Evolutionary conservation across 2,797 vertebrate genomes (phyloP).

Genomic region (Falco berigora): DNA sequence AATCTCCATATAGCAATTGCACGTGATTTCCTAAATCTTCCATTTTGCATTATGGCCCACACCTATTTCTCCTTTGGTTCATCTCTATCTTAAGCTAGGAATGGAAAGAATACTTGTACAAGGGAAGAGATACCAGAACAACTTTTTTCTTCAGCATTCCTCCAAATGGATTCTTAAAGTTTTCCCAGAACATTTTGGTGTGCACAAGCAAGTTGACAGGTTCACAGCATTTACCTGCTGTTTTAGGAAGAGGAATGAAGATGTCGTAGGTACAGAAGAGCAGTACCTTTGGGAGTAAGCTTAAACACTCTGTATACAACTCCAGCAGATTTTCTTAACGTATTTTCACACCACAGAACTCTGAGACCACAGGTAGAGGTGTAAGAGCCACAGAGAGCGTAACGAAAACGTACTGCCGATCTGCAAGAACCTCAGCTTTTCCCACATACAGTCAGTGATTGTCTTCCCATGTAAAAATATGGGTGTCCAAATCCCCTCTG

Average conservation of each 20-base stretch:
- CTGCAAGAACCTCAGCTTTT: not conserved
- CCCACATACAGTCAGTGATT: not conserved
- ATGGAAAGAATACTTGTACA: not conserved
- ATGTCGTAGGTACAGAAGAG: not conserved
- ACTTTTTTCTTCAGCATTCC: not conserved
- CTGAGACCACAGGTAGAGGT: not conserved
- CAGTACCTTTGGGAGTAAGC: not conserved
- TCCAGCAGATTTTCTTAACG: not conserved
- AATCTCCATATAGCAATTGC: not conserved
- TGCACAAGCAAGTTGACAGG: not conserved
- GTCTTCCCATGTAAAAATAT: not conserved
- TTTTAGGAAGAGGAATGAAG: conserved; percentile 10
- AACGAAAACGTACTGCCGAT: not conserved
- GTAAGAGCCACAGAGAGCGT: not conserved
- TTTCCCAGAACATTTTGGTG: not conserved
- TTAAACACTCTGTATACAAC: not conserved
- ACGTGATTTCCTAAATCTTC: not conserved
- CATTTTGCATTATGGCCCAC: not conserved
- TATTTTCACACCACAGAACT: not conserved
- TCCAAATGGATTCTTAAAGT: not conserved
- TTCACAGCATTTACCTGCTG: not conserved
- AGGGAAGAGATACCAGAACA: not conserved
- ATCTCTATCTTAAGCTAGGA: not conserved
- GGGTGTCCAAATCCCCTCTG: not conserved
- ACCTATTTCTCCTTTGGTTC: not conserved